Evolutionary conservation across 2,113 vertebrate species (phyloP).

Genomic region (Calcarius ornatus): DNA sequence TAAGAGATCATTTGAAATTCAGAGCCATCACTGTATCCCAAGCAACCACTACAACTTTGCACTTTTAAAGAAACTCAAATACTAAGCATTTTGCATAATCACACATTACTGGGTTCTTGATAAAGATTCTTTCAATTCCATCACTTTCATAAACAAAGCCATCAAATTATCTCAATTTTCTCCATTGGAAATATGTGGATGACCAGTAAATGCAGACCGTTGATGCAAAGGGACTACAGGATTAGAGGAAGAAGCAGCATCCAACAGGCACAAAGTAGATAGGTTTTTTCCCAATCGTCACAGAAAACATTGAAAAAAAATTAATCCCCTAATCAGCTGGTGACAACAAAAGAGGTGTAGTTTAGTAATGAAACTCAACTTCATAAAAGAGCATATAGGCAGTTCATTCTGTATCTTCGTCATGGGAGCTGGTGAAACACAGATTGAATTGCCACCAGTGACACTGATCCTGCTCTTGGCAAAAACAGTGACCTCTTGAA

Average conservation of each 20-base stretch:
- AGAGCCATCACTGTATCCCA: background rate
- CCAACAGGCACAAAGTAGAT: background rate
- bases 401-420: background rate
- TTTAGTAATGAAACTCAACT: background rate
- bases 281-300: background rate
- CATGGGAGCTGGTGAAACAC: background rate
- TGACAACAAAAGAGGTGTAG: background rate
- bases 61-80: background rate
- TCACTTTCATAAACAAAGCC: background rate
- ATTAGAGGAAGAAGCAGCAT: background rate
- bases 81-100: background rate
- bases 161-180: background rate
- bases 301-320: background rate
- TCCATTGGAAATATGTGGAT: background rate
- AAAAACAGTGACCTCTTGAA: background rate
- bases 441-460: background rate
- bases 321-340: background rate
- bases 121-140: background rate
- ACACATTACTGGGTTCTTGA: background rate
- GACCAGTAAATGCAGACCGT: background rate
- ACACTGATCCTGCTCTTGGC: background rate
- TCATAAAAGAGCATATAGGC: background rate
- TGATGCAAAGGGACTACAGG: background rate
- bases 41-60: background rate
- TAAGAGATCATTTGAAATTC: background rate